These are phyloP conservation scores for Xestobium rufovillosum DNA, from an alignment of 2,888 invertebrate genomes.

Conservation along the genomic window DNA sequence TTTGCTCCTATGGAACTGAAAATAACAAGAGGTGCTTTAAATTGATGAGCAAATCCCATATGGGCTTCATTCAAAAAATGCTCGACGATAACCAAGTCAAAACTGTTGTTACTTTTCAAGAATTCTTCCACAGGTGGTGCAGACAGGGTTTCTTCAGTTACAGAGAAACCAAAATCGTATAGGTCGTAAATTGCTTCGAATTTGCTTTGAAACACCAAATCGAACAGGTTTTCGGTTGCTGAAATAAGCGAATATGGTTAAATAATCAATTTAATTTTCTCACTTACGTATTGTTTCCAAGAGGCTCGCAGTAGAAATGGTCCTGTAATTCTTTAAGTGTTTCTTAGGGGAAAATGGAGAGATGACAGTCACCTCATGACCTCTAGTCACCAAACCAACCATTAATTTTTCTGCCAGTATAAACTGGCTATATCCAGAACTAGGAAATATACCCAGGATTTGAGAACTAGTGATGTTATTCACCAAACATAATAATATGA, in stretches of 20 bases:
- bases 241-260: too few species aligned
- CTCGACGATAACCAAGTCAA: conserved; percentile 43
- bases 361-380: neutral
- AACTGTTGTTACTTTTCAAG: conserved; percentile 34
- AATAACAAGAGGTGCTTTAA: conserved; percentile 36
- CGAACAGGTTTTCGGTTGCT: too few species aligned
- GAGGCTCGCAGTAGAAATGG: too few species aligned
- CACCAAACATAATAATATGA: too few species aligned
- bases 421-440: conserved; percentile 1
- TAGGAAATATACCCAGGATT: neutral
- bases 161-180: too few species aligned
- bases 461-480: too few species aligned
- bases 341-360: neutral
- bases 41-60: conserved; percentile 37
- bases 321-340: neutral
- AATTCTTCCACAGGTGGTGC: conserved; percentile 30
- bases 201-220: too few species aligned
- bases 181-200: too few species aligned
- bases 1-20: conserved; percentile 44
- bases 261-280: too few species aligned
- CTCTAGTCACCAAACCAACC: neutral
- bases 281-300: too few species aligned
- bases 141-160: conserved; percentile 24
- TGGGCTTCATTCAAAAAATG: conserved; percentile 46
- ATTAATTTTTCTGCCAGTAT: neutral